Evolutionary conservation across 2,888 invertebrate species (phyloP).

Genomic region (Polydesmus complanatus): DNA sequence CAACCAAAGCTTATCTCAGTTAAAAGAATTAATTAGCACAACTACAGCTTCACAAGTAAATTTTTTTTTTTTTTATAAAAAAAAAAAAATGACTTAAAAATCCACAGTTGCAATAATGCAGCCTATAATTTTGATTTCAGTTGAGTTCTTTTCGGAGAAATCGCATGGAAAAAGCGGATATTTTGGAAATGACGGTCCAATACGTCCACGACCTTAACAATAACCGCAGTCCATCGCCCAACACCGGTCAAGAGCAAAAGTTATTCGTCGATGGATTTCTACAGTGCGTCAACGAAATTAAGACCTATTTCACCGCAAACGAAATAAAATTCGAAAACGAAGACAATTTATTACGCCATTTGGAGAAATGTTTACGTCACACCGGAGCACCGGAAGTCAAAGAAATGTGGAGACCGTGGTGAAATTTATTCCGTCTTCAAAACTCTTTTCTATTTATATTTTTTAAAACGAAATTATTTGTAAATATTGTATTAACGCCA

Average conservation of each 20-base stretch:
- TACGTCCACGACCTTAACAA: neutral
- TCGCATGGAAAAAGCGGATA: neutral
- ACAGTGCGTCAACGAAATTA: neutral
- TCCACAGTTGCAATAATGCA: neutral
- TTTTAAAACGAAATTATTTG: no score
- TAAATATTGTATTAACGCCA: no score
- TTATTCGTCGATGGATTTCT: neutral
- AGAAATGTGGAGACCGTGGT: no score
- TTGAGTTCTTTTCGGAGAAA: neutral
- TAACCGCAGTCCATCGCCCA: neutral
- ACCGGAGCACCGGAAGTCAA: no score
- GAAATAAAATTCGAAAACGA: neutral
- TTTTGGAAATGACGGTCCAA: neutral
- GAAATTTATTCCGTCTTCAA: no score
- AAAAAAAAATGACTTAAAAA: neutral
- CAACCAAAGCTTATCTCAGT: neutral
- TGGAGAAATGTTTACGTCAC: neutral
- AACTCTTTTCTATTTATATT: no score
- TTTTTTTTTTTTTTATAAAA: no score
- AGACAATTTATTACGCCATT: neutral
- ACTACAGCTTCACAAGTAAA: no score
- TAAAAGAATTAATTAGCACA: neutral
- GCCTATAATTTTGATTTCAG: neutral
- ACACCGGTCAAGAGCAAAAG: neutral
- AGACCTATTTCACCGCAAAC: neutral